phyloP scores from a whole-genome alignment of 2,797 vertebrate genomes.

The Paedocypris micromegethes region DNA sequence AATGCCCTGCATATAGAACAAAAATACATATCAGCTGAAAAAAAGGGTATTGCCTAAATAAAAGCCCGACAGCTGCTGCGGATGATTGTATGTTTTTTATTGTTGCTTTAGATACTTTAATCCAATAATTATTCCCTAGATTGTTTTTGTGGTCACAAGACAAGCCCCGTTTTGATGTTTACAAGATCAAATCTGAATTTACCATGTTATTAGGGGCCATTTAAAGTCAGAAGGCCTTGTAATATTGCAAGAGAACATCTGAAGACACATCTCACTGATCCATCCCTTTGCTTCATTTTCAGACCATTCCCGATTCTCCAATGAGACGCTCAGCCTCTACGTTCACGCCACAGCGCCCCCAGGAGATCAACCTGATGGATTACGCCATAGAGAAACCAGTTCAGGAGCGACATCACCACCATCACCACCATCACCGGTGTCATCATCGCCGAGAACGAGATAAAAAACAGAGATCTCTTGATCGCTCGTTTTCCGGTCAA shows the following conservation, averaged over 20 bases:
- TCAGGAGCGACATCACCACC: slow-evolving; percentile 70
- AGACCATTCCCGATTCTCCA: slow-evolving; percentile 80
- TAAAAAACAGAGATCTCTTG: slow-evolving; percentile 85
- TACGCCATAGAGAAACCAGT: slow-evolving; percentile 72
- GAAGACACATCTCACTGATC: slow-evolving; percentile 4
- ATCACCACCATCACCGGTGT: slow-evolving; percentile 83
- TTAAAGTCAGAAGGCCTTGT: slow-evolving; percentile 8
- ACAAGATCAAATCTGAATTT: slow-evolving; percentile 8
- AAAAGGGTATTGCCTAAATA: slow-evolving; percentile 21
- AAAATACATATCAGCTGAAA: slow-evolving; percentile 25
- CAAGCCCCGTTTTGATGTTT: slow-evolving; percentile 6
- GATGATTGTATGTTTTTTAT: slow-evolving; percentile 14
- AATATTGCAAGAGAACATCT: slow-evolving; percentile 16
- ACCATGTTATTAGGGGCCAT: slow-evolving; percentile 6
- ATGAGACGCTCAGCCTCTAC: slow-evolving; percentile 90
- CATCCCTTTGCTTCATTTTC: slow-evolving; percentile 19
- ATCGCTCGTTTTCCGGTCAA: slow-evolving; percentile 71
- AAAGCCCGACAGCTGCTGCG: slow-evolving; percentile 26
- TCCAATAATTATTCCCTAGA: slow-evolving; percentile 5
- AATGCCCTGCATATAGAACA: slow-evolving; percentile 22
- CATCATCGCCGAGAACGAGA: slow-evolving; percentile 84
- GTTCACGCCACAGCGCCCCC: slow-evolving; percentile 74
- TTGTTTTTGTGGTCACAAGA: slow-evolving; percentile 5
- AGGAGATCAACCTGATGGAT: slow-evolving; percentile 71
- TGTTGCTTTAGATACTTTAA: slow-evolving; percentile 19